phyloP scores from a whole-genome alignment of 2,797 vertebrate species.

The Falco concolor region DNA sequence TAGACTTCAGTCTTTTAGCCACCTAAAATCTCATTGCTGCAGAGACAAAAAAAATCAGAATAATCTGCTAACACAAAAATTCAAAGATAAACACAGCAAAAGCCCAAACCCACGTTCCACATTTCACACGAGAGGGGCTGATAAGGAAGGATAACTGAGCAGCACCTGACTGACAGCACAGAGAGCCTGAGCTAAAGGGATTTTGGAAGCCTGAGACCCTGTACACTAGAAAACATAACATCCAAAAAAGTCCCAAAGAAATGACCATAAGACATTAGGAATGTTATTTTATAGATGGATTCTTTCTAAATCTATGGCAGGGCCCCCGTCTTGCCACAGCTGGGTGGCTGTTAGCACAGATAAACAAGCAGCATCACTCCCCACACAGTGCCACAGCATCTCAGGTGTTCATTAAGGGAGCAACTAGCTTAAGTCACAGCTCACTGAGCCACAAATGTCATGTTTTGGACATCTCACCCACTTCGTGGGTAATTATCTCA shows the following conservation, averaged over 20 bases:
- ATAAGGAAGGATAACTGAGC: background rate
- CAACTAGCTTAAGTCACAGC: background rate
- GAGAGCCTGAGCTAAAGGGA: background rate
- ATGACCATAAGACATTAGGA: background rate
- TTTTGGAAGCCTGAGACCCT: background rate
- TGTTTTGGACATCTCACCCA: background rate
- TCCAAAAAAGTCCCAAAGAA: fast-evolving
- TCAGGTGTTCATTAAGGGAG: background rate
- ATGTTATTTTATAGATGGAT: background rate
- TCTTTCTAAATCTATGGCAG: background rate
- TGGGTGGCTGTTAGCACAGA: background rate
- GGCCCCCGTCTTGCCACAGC: fast-evolving
- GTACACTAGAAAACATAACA: background rate
- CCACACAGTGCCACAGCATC: fast-evolving
- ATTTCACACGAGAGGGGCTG: background rate
- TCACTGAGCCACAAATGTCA: background rate
- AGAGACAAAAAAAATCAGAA: background rate
- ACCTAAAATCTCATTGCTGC: background rate
- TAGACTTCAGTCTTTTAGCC: background rate
- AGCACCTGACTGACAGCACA: background rate
- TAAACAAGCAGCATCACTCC: fast-evolving
- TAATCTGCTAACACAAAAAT: background rate
- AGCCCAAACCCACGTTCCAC: background rate
- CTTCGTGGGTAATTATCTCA: background rate
- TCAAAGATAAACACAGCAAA: background rate